Evolutionary conservation across 2,113 vertebrate genomes (phyloP).

Genomic region (Chlamydotis undulata): DNA sequence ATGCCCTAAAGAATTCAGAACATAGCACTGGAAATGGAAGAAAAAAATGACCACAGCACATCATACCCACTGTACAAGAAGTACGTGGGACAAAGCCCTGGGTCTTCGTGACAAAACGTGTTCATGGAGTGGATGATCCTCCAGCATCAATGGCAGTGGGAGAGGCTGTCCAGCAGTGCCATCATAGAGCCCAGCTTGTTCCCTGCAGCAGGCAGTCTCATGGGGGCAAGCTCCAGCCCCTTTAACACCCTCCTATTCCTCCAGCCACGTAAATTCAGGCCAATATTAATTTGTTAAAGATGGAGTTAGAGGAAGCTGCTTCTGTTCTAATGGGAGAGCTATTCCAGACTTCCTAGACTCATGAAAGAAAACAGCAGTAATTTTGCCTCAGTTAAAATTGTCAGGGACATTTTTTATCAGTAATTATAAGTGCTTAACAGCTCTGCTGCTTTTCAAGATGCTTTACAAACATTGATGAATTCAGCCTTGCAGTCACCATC

Average conservation of each 20-base stretch:
- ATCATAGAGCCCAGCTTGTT: not conserved
- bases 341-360: not conserved
- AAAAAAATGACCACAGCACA: not conserved
- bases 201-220: not conserved
- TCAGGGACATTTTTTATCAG: not conserved
- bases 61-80: not conserved
- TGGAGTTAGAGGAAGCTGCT: not conserved
- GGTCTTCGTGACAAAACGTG: not conserved
- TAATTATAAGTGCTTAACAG: not conserved
- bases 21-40: not conserved
- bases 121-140: not conserved
- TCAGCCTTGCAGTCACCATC: not conserved
- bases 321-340: not conserved
- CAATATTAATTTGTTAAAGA: not conserved
- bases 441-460: not conserved
- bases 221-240: not conserved
- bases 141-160: fast-evolving
- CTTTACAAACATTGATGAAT: not conserved
- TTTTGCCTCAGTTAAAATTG: not conserved
- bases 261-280: not conserved
- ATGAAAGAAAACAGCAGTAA: not conserved
- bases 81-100: not conserved
- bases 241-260: not conserved
- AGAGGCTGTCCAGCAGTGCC: not conserved
- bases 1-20: not conserved